Percentiles rank a stretch among this genome's conserved stretches.
Conservation (phyloP, 2,888 invertebrate species). For the Brachypterus glaber region DNA sequence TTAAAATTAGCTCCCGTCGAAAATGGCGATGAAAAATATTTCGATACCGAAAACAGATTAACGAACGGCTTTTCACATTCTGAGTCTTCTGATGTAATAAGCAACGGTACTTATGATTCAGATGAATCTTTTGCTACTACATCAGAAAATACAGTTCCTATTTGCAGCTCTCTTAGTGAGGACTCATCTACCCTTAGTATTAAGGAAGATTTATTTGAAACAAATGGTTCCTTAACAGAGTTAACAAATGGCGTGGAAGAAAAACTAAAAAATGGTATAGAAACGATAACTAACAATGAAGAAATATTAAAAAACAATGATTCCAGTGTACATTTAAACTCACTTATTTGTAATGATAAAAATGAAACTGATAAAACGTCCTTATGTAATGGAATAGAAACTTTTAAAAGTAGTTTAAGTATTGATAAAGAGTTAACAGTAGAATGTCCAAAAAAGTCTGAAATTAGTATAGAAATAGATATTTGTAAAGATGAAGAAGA, state of each 20-base stretch:
- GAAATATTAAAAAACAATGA: too few species aligned
- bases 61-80: constrained; percentile 20
- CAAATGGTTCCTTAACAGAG: constrained; percentile 10
- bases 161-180: constrained; percentile 22
- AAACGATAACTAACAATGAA: too few species aligned
- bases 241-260: constrained; percentile 4
- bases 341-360: too few species aligned
- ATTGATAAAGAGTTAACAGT: constrained; percentile 23
- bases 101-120: constrained; percentile 15
- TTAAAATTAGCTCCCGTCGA: constrained; percentile 38
- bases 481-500: constrained; percentile 33
- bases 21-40: constrained; percentile 44
- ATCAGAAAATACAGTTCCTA: constrained; percentile 23
- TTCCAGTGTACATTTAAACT: too few species aligned
- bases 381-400: constrained; percentile 12
- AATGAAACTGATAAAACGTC: not conserved
- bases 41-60: constrained; percentile 37
- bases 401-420: constrained; percentile 22
- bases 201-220: constrained; percentile 20
- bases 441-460: constrained; percentile 17
- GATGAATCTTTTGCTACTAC: constrained; percentile 23
- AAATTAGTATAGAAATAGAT: not conserved
- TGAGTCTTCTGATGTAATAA: constrained; percentile 19
- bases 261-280: constrained; percentile 5
- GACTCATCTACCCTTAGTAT: constrained; percentile 28